A percentile compares a stretch with the other conserved stretches of the same genome.
These are phyloP conservation scores for Eupithecia abbreviata DNA, from an alignment of 2,888 invertebrate genomes.

Conservation along the genomic window DNA sequence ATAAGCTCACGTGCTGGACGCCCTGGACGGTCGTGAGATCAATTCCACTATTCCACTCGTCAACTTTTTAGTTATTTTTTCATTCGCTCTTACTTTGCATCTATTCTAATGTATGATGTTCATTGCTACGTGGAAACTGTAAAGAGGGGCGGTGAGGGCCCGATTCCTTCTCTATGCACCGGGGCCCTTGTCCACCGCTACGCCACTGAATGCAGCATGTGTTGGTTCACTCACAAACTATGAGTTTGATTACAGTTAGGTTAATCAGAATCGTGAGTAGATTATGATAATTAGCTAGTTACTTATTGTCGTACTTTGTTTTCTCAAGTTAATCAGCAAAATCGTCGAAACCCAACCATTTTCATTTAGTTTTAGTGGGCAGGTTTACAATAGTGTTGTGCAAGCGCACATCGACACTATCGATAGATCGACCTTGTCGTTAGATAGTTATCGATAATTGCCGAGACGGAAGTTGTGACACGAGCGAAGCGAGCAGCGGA, in stretches of 20 bases:
- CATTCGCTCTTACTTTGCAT: no score
- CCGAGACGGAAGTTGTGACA: not conserved
- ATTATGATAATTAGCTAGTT: not conserved
- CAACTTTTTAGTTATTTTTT: no score
- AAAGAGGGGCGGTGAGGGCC: no score
- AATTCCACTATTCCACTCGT: no score
- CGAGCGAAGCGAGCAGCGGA: slow-evolving; percentile 24
- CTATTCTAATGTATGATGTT: no score
- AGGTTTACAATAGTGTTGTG: slow-evolving; percentile 40
- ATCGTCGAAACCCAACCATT: not conserved
- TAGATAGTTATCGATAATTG: slow-evolving; percentile 43
- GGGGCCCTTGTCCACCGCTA: no score
- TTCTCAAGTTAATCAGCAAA: not conserved
- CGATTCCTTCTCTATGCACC: no score
- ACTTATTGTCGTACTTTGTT: not conserved
- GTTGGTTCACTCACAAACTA: not conserved
- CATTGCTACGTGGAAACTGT: no score
- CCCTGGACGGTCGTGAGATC: no score
- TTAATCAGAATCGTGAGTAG: not conserved
- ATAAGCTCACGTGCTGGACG: no score
- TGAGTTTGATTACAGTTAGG: not conserved
- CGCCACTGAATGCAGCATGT: no score
- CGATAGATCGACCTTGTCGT: slow-evolving; percentile 45
- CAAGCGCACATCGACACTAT: slow-evolving; percentile 39
- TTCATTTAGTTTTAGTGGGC: not conserved